Evolutionary conservation across 2,888 invertebrate genomes (phyloP).

Genomic region (Acanthococcus lagerstroemiae): DNA sequence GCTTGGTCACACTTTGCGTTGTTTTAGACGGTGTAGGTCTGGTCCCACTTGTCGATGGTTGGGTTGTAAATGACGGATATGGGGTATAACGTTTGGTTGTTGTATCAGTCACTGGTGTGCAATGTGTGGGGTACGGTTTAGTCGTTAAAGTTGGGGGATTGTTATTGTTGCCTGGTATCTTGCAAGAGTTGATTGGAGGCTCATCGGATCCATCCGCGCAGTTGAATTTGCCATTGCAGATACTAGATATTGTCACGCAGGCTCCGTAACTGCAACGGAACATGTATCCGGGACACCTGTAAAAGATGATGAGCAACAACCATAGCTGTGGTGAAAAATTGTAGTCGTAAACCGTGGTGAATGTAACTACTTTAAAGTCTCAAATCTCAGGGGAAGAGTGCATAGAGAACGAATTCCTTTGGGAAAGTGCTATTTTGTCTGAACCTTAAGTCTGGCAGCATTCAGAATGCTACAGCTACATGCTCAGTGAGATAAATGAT

Average conservation of each 20-base stretch:
- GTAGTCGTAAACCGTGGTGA: no score
- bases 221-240: slow-evolving; percentile 34
- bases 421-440: no score
- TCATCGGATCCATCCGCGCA: slow-evolving; percentile 32
- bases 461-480: no score
- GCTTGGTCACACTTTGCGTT: background rate
- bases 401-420: no score
- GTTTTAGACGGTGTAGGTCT: background rate
- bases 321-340: background rate
- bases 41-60: no score
- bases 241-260: slow-evolving; percentile 11
- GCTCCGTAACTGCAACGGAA: slow-evolving; percentile 16
- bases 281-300: slow-evolving; percentile 17
- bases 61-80: background rate
- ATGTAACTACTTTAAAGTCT: no score
- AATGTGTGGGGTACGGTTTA: background rate
- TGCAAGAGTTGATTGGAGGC: slow-evolving; percentile 7
- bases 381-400: no score
- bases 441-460: no score
- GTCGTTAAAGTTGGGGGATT: background rate
- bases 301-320: background rate
- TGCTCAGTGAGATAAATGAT: no score
- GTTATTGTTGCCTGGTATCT: background rate
- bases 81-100: background rate
- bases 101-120: background rate